Conservation (phyloP, 2,797 vertebrate species). For the Cryptoblepharus egeriae region DNA sequence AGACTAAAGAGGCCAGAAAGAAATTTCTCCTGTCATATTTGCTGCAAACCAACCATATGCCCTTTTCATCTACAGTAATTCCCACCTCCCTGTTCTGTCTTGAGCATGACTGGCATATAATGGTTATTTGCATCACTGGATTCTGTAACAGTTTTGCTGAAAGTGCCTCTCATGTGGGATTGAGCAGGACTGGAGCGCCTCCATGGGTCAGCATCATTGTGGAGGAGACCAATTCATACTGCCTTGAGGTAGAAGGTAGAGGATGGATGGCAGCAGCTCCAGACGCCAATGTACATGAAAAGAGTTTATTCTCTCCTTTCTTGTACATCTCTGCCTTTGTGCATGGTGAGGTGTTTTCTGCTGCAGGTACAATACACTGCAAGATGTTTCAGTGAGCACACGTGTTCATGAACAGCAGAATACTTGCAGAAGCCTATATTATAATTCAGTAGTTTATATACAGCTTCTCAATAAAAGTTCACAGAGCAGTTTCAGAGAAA, state of each 20-base stretch:
- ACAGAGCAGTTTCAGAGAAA: no score
- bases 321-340: no score
- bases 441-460: no score
- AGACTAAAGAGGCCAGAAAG: background rate
- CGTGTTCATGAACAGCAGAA: background rate
- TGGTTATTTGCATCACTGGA: background rate
- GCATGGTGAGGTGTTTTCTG: background rate
- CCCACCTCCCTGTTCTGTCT: background rate
- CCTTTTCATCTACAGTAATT: background rate
- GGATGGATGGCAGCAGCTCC: background rate
- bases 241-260: background rate
- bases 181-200: no score
- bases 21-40: background rate
- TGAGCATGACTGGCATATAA: background rate
- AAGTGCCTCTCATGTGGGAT: no score
- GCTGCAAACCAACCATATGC: background rate
- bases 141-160: background rate
- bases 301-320: background rate
- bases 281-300: background rate
- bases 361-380: background rate
- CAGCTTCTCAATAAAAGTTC: no score
- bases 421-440: background rate
- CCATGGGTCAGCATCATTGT: no score
- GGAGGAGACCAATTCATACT: no score
- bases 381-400: background rate